These are phyloP conservation scores for Pipa parva DNA, from an alignment of 2,113 vertebrate species.

Conservation along the genomic window DNA sequence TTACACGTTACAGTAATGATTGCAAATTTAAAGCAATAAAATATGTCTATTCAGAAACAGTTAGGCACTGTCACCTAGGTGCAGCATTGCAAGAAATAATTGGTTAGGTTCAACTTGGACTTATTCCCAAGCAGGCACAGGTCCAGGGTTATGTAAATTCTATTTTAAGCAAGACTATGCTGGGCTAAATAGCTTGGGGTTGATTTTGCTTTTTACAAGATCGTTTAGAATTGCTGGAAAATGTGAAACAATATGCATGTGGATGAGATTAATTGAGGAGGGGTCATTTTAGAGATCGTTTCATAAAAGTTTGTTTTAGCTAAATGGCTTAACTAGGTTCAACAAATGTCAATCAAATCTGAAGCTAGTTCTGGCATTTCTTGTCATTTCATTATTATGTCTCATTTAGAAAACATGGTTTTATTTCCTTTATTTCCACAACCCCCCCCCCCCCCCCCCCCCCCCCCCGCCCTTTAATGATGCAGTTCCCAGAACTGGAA, in stretches of 20 bases:
- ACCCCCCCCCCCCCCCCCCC: too few relatives aligned
- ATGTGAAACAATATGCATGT: conserved; percentile 24
- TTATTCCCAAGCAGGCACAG: conserved; percentile 16
- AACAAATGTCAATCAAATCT: conserved; percentile 38
- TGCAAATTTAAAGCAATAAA: conserved; percentile 1
- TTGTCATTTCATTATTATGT: too few relatives aligned
- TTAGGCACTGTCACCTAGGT: conserved; percentile 28
- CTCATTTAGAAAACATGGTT: too few relatives aligned
- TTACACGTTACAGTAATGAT: conserved; percentile 11
- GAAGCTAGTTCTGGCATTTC: conserved; percentile 31
- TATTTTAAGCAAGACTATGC: conserved; percentile 31
- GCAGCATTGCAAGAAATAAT: conserved; percentile 18
- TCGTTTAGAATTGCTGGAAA: conserved; percentile 34
- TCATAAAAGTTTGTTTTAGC: conserved; percentile 20
- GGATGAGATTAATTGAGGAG: conserved; percentile 38
- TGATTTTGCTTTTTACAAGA: conserved; percentile 28
- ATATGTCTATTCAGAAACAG: conserved; percentile 1
- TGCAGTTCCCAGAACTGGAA: conserved; percentile 11
- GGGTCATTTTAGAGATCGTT: conserved; percentile 9
- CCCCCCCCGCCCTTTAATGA: too few relatives aligned
- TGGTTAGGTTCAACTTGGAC: conserved; percentile 21
- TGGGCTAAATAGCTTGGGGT: conserved; percentile 20
- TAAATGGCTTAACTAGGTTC: conserved; percentile 37
- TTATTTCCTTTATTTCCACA: too few relatives aligned
- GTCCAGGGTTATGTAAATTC: conserved; percentile 26